A percentile compares a stretch with the other conserved stretches of the same genome.
phyloP scores from a whole-genome alignment of 2,888 invertebrate species.

The Epinotia demarniana region DNA sequence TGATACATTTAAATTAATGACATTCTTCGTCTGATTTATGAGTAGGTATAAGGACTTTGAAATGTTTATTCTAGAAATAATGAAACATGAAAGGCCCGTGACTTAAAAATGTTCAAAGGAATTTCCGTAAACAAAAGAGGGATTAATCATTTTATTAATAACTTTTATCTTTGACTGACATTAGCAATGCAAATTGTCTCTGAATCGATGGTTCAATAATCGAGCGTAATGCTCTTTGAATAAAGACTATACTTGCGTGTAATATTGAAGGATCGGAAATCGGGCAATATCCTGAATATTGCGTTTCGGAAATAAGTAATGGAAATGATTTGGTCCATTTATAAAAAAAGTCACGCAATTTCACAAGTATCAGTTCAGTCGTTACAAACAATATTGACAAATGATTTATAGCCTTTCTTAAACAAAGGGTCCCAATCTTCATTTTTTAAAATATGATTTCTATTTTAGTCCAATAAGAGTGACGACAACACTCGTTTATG shows the following conservation, averaged over 20 bases:
- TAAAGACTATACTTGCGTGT: neutral
- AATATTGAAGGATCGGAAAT: neutral
- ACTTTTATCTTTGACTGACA: conserved; percentile 14
- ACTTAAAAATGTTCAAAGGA: neutral
- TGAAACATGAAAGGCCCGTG: neutral
- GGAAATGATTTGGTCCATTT: neutral
- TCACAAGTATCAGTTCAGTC: neutral
- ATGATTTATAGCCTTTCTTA: neutral
- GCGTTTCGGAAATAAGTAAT: neutral
- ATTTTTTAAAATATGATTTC: neutral
- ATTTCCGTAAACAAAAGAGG: neutral
- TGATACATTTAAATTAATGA: too few relatives aligned
- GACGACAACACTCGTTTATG: too few relatives aligned
- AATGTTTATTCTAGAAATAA: neutral
- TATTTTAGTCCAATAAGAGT: too few relatives aligned
- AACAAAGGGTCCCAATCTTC: neutral
- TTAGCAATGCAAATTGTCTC: conserved; percentile 14
- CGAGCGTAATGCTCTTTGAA: neutral
- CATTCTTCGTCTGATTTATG: too few relatives aligned
- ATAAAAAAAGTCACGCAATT: neutral
- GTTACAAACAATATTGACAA: neutral
- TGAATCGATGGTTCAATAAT: neutral
- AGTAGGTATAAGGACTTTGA: neutral
- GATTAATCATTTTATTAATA: conserved; percentile 17
- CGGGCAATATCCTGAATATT: neutral